Conservation (phyloP, 2,888 invertebrate genomes). For the Caenorhabditis sp. region DNA sequence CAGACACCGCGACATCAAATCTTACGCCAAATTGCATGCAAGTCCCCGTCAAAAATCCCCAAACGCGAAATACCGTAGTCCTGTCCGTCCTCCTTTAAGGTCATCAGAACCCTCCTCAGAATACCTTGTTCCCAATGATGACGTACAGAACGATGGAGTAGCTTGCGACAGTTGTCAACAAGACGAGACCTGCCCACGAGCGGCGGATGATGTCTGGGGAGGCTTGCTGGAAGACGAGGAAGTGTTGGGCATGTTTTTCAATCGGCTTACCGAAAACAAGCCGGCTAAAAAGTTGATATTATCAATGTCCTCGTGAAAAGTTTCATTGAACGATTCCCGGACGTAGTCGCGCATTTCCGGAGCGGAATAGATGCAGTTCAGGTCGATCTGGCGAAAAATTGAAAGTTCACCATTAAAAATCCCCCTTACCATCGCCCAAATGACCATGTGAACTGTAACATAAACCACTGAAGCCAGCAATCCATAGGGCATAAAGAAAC, state of each 20-base stretch:
- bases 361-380: background rate
- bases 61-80: too few relatives aligned
- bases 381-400: constrained; percentile 9
- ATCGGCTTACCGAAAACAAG: constrained; percentile 17
- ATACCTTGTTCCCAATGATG: background rate
- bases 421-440: constrained; percentile 12
- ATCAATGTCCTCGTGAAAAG: constrained; percentile 7
- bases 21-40: too few relatives aligned
- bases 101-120: too few relatives aligned
- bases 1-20: too few relatives aligned
- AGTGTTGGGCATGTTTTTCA: background rate
- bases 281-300: constrained; percentile 14
- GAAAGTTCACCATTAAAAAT: too few relatives aligned
- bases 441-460: background rate
- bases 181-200: background rate
- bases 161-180: background rate
- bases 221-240: background rate
- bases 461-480: background rate
- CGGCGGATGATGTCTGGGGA: background rate
- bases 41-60: too few relatives aligned
- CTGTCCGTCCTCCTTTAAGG: too few relatives aligned
- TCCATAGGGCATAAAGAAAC: constrained; percentile 18
- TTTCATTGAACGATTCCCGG: background rate
- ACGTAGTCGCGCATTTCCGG: constrained; percentile 25
- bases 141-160: background rate